Conservation (phyloP, 2,888 invertebrate species). For the Stenolophus ochropezus region DNA sequence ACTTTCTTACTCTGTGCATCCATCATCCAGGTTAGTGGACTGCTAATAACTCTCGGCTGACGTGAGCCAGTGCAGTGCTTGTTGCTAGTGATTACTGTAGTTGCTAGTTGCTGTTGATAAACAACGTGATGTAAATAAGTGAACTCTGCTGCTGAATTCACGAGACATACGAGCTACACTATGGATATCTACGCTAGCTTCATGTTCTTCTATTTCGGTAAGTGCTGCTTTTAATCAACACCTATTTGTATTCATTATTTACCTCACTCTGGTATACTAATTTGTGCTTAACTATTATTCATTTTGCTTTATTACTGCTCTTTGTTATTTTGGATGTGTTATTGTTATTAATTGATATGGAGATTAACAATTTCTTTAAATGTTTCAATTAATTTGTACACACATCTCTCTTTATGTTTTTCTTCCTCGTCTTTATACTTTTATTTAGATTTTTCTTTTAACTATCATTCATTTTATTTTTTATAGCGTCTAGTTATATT, state of each 20-base stretch:
- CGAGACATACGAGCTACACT: neutral
- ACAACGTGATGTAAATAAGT: constrained; percentile 52
- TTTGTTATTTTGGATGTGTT: neutral
- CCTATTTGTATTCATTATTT: neutral
- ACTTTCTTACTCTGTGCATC: constrained; percentile 48
- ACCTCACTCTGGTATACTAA: neutral
- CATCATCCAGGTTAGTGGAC: constrained; percentile 54
- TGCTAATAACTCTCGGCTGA: constrained; percentile 45
- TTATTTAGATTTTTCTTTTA: no score
- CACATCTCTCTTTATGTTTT: no score
- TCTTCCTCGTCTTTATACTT: no score
- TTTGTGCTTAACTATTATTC: no score
- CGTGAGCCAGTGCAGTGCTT: constrained; percentile 8
- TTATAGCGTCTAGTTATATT: no score
- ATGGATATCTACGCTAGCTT: constrained; percentile 16
- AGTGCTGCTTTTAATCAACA: constrained; percentile 4
- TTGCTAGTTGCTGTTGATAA: constrained; percentile 29
- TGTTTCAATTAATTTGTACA: no score
- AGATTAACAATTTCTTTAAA: no score
- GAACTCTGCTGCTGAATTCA: constrained; percentile 3
- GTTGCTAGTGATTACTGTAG: constrained; percentile 45
- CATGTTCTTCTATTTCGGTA: constrained; percentile 49
- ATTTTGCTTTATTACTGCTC: no score
- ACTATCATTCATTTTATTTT: no score
- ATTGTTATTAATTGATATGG: no score